phyloP scores from a whole-genome alignment of 2,113 vertebrate genomes.

The Hyperopisus bebe region DNA sequence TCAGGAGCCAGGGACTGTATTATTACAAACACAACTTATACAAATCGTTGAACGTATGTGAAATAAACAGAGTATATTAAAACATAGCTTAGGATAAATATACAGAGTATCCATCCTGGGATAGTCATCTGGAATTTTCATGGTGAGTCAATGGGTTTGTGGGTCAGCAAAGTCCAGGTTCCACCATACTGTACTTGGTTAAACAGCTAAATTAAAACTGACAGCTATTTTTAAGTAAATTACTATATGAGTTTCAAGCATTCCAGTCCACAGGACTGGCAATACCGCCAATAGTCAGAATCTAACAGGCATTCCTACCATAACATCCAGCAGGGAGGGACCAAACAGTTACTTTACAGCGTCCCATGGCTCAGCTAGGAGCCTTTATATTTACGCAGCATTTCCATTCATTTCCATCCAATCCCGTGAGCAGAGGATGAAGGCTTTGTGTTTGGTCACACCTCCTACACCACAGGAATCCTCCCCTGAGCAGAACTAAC shows the following conservation, averaged over 20 bases:
- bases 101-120: background rate
- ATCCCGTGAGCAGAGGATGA: background rate
- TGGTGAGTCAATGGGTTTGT: background rate
- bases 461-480: background rate
- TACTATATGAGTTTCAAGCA: background rate
- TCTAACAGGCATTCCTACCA: background rate
- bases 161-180: background rate
- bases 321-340: background rate
- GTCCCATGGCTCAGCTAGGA: background rate
- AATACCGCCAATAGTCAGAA: background rate
- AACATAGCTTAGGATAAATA: background rate
- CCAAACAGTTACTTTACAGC: background rate
- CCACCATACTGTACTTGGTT: background rate
- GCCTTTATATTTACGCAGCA: background rate
- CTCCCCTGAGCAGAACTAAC: background rate
- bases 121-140: background rate
- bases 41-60: background rate
- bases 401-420: background rate
- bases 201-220: background rate
- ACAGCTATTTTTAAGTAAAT: background rate
- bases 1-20: background rate
- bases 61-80: background rate
- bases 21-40: background rate
- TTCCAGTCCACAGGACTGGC: background rate
- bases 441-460: background rate